Percentiles rank a stretch among this genome's conserved stretches.
Evolutionary conservation across 2,888 invertebrate species (phyloP).

Genomic region (Timema podura): DNA sequence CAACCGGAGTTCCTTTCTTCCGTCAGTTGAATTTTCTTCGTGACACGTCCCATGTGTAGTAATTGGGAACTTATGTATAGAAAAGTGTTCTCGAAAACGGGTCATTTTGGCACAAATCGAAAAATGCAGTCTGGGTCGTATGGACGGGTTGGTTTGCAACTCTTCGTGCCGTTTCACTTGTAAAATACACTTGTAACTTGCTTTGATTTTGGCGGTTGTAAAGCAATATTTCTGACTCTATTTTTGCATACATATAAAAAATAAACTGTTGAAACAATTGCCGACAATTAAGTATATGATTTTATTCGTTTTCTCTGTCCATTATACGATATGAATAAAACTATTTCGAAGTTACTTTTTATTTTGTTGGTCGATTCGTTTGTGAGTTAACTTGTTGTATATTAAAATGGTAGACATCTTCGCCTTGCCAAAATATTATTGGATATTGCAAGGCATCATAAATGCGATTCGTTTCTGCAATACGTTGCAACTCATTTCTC

Average conservation of each 20-base stretch:
- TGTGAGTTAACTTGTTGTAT: too few species aligned
- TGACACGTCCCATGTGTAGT: too few species aligned
- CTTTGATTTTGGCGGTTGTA: neutral
- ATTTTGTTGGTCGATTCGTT: too few species aligned
- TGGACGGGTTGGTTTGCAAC: too few species aligned
- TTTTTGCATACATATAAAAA: constrained; percentile 1
- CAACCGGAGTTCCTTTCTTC: too few species aligned
- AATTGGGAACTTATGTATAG: constrained; percentile 13
- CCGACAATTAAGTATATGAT: too few species aligned
- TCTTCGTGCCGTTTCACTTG: too few species aligned
- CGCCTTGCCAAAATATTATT: constrained; percentile 15
- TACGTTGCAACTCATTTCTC: constrained; percentile 8
- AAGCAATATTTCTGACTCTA: neutral
- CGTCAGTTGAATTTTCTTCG: too few species aligned
- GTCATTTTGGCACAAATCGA: constrained; percentile 13
- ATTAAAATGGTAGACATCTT: constrained; percentile 15
- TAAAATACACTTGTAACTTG: constrained; percentile 2
- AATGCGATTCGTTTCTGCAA: constrained; percentile 9
- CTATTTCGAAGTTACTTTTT: constrained; percentile 8
- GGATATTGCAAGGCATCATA: too few species aligned
- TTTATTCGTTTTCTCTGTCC: constrained; percentile 12
- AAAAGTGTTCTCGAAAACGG: neutral
- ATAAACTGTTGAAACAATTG: constrained; percentile 16
- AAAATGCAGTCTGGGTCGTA: neutral
- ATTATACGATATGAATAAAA: constrained; percentile 13